Evolutionary conservation across 2,888 invertebrate species (phyloP).

Genomic region (Eugnorisma glareosa): DNA sequence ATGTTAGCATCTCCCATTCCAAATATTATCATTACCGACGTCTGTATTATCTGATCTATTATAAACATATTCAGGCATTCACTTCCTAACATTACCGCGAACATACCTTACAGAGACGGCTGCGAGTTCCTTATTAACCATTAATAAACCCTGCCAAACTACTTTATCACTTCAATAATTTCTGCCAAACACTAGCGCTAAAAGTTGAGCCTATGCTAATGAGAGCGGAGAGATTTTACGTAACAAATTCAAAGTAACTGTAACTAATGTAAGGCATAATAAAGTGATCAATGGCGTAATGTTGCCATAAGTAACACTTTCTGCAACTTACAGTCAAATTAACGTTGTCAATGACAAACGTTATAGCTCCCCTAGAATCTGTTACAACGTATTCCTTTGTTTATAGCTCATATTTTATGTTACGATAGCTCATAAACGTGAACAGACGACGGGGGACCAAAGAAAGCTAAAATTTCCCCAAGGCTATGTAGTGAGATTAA

Average conservation of each 20-base stretch:
- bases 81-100: slow-evolving; percentile 32
- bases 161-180: slow-evolving; percentile 51
- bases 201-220: slow-evolving; percentile 52
- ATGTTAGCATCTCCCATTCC: background rate
- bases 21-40: background rate
- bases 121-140: slow-evolving; percentile 38
- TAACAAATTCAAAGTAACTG: slow-evolving; percentile 38
- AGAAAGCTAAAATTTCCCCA: slow-evolving; percentile 50
- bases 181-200: slow-evolving; percentile 39
- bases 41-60: slow-evolving; percentile 1
- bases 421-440: slow-evolving; percentile 48
- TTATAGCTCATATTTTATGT: slow-evolving; percentile 52
- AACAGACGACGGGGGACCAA: slow-evolving; percentile 23
- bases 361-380: slow-evolving; percentile 39
- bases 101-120: slow-evolving; percentile 24
- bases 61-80: slow-evolving; percentile 7
- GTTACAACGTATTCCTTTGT: slow-evolving; percentile 38
- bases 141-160: slow-evolving; percentile 39
- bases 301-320: slow-evolving; percentile 43
- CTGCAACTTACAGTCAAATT: slow-evolving; percentile 51
- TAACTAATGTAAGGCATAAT: slow-evolving; percentile 52
- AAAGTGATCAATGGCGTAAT: slow-evolving; percentile 56
- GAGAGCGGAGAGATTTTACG: slow-evolving; percentile 39
- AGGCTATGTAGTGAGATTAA: slow-evolving; percentile 34
- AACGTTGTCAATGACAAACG: slow-evolving; percentile 46